A percentile compares a stretch with the other conserved stretches of the same genome.
phyloP scores from a whole-genome alignment of 2,888 invertebrate genomes.

The Heliothis peltigera region DNA sequence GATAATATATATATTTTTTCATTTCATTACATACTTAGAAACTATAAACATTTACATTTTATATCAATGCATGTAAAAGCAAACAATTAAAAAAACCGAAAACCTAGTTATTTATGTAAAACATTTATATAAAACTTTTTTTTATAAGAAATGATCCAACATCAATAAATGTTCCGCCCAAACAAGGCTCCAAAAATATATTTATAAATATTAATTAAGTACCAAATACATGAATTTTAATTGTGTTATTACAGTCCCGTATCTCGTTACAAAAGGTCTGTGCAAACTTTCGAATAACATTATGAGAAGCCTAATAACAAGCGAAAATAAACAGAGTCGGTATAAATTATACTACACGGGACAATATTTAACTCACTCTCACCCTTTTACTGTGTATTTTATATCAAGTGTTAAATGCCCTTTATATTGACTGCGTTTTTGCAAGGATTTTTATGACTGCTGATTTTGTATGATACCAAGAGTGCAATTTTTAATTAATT shows the following conservation, averaged over 20 bases:
- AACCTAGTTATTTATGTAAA: too few species aligned
- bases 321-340: constrained; percentile 66
- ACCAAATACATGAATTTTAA: constrained; percentile 50
- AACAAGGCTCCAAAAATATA: constrained; percentile 20
- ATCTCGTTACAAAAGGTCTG: constrained; percentile 60
- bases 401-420: constrained; percentile 4
- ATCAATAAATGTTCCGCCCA: not conserved
- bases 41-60: too few species aligned
- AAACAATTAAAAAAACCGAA: not conserved
- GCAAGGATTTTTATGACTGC: not conserved
- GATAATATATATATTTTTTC: too few species aligned
- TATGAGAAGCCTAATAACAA: constrained; percentile 65
- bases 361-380: constrained; percentile 63
- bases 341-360: constrained; percentile 65
- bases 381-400: constrained; percentile 24
- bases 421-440: not conserved
- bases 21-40: too few species aligned
- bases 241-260: constrained; percentile 45
- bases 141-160: constrained; percentile 1
- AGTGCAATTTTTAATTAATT: too few species aligned
- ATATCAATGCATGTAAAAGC: too few species aligned
- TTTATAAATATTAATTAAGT: constrained; percentile 35
- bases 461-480: too few species aligned
- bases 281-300: constrained; percentile 64
- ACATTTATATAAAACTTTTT: not conserved